Conservation (phyloP, 1,140 invertebrate species). For the Helicoverpa zea region DNA sequence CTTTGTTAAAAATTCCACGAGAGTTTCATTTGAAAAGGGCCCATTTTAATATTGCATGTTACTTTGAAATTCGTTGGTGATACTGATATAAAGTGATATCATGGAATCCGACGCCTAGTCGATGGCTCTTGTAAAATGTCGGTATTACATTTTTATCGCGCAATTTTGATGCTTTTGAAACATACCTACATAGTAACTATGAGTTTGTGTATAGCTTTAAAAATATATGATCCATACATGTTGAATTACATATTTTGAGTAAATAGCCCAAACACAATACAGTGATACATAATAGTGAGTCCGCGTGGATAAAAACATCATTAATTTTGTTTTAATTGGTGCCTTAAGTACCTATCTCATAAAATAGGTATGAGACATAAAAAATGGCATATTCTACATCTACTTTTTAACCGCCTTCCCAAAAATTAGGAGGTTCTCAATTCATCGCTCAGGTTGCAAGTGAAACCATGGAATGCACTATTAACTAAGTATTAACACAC, state of each 20-base stretch:
- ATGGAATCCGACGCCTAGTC: not conserved
- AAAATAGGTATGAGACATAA: too few relatives aligned
- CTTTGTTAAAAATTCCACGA: constrained; percentile 12
- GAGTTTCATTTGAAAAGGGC: constrained; percentile 2
- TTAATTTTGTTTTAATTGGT: too few relatives aligned
- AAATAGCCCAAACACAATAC: too few relatives aligned
- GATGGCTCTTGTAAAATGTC: not conserved
- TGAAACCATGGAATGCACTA: too few relatives aligned
- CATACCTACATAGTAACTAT: not conserved
- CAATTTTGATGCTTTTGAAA: not conserved
- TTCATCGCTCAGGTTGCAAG: too few relatives aligned
- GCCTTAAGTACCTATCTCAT: too few relatives aligned
- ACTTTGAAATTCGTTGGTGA: not conserved
- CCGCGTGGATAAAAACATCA: too few relatives aligned
- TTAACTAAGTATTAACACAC: not conserved
- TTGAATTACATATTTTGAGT: too few relatives aligned
- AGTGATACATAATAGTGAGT: too few relatives aligned
- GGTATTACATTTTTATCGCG: not conserved
- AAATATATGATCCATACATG: not conserved
- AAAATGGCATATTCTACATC: too few relatives aligned
- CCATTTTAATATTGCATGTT: constrained; percentile 11
- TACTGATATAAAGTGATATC: not conserved
- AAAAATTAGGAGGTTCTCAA: too few relatives aligned
- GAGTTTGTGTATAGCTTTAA: not conserved
- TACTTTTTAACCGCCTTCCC: too few relatives aligned